phyloP scores from a whole-genome alignment of 2,797 vertebrate genomes.

The Podarcis lilfordi region DNA sequence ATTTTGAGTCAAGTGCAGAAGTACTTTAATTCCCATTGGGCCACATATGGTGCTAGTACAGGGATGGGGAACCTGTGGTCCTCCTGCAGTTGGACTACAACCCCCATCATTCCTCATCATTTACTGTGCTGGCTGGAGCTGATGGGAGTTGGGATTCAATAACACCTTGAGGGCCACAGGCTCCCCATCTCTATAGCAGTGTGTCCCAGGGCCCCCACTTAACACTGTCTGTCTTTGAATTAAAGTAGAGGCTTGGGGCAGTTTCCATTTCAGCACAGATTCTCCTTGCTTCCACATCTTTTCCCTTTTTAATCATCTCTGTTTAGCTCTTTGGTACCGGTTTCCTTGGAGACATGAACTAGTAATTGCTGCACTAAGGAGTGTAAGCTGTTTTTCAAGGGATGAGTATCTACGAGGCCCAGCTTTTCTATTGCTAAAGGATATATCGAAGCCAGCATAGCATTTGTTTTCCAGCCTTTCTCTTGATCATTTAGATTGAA shows the following conservation, averaged over 20 bases:
- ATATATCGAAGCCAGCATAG: neutral
- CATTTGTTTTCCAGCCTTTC: neutral
- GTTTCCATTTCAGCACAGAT: neutral
- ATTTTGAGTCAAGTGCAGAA: neutral
- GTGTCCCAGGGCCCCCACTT: no score
- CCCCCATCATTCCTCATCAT: no score
- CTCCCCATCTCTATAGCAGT: neutral
- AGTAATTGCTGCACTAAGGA: neutral
- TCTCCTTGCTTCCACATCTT: neutral
- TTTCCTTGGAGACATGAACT: conserved; percentile 9
- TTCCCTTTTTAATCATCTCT: neutral
- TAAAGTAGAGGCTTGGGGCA: neutral
- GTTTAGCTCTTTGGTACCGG: neutral
- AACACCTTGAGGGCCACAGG: no score
- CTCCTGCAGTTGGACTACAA: no score
- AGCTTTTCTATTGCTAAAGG: neutral
- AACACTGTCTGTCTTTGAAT: neutral
- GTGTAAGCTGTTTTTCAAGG: neutral
- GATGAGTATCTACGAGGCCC: neutral
- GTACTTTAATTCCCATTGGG: neutral
- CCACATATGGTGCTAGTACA: no score
- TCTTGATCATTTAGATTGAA: neutral
- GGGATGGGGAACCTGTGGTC: no score
- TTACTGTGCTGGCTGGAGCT: no score
- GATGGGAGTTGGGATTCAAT: no score